A percentile compares a stretch with the other conserved stretches of the same genome.
These are phyloP conservation scores for Molorchus minor DNA, from an alignment of 2,888 invertebrate species.

Conservation along the genomic window DNA sequence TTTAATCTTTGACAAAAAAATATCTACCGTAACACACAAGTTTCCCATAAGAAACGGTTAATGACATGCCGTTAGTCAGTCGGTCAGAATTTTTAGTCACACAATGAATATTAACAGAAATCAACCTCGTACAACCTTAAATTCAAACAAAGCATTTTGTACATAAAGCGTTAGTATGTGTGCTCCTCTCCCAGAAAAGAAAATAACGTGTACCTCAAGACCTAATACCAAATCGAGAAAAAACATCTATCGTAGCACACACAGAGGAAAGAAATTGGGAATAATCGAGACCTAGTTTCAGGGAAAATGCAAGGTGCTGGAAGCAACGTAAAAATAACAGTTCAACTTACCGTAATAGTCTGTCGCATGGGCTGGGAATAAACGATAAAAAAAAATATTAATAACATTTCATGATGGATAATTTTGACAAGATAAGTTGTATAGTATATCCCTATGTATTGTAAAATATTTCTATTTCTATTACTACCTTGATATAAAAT, in stretches of 20 bases:
- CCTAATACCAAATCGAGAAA: background rate
- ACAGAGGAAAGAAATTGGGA: background rate
- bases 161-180: constrained; percentile 39
- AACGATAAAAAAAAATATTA: constrained; percentile 58
- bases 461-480: too few relatives aligned
- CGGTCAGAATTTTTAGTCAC: constrained; percentile 12
- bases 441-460: too few relatives aligned
- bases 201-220: constrained; percentile 21
- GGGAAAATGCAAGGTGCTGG: constrained; percentile 1
- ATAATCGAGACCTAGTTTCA: background rate
- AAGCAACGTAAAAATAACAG: constrained; percentile 28
- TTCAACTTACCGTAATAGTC: constrained; percentile 98
- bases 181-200: constrained; percentile 35
- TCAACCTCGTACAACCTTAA: constrained; percentile 24
- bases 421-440: too few relatives aligned
- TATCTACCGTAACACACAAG: background rate
- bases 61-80: constrained; percentile 45
- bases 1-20: constrained; percentile 8
- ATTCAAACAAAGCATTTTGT: constrained; percentile 24
- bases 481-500: too few relatives aligned
- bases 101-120: constrained; percentile 12
- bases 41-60: constrained; percentile 6
- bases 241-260: background rate
- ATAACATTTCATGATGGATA: background rate
- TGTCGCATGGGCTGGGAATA: constrained; percentile 88